Evolutionary conservation across 2,113 vertebrate genomes (phyloP), one percentile per base, ranked within the genome.

Genomic region (Columba livia): DNA sequence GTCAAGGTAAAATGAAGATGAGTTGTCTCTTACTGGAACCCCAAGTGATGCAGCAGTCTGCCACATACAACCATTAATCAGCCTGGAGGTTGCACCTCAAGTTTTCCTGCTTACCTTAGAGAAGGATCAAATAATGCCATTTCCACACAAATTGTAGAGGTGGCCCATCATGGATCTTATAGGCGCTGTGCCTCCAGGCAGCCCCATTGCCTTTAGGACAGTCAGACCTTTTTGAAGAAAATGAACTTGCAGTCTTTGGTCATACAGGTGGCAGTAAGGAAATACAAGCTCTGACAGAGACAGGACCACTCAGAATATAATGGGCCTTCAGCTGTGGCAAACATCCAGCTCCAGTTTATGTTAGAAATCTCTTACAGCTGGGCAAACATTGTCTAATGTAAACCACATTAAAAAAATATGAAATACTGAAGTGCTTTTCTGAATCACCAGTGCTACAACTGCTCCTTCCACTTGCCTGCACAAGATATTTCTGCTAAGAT

Each of bases 361-460:
- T 71, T 67, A 74, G 74, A 96, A 88, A 67, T 32, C 29, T 66
- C n/a, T 84, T 75, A 48, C 10, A 94, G n/a, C 5, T 91, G 57
- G 15, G 20, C 11, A 72, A 64, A 7, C 5, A 26, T 24, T 64
- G 29, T 62, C 26, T 79, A 65, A 78, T 60, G 26, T 48, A 81
- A 95, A 88, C 47, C 29, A 29, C n/a, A 62, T 32, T 7, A 18
- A 71, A 66, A 3, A 38, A 60, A 81, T 47, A 47, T 10, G 2
- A 65, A 95, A 79, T 38, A 57, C 9, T 8, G 13, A 80, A 48
- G n/a, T 66, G n/a, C 17, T 51, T 86, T 84, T 42, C 44, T 89
- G 70, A 85, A 60, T 74, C 78, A 64, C 10, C 25, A 5, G 17
- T 74, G 71, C 80, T 81, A 36, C 36, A 66, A 58, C 5, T 5